Conservation (phyloP, 2,888 invertebrate species). For the Morpho achilles region DNA sequence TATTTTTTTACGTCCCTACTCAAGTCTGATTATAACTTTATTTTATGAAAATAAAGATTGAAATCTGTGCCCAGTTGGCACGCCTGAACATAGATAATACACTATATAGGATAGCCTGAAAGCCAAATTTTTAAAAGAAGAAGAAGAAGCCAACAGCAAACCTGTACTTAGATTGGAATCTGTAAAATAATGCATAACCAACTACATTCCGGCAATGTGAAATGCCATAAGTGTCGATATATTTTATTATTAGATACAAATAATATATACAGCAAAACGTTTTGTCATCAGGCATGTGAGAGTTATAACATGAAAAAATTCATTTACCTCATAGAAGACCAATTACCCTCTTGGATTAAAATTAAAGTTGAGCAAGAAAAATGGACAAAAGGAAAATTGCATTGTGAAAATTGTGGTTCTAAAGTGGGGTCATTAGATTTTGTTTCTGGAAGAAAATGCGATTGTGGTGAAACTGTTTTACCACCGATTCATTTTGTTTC, state of each 20-base stretch:
- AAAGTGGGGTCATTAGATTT: conserved; percentile 84
- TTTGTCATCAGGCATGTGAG: conserved; percentile 44
- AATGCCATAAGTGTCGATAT: conserved; percentile 71
- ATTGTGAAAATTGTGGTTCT: conserved; percentile 80
- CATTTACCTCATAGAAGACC: conserved; percentile 78
- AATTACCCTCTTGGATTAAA: conserved; percentile 78
- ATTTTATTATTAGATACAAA: conserved; percentile 45
- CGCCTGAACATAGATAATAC: no score
- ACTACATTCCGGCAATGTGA: conserved; percentile 32
- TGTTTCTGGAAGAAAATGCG: conserved; percentile 81
- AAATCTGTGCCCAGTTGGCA: no score
- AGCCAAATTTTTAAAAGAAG: no score
- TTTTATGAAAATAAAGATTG: no score
- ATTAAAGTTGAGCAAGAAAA: conserved; percentile 71
- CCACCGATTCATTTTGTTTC: conserved; percentile 81
- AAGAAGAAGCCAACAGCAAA: no score
- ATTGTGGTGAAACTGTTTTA: conserved; percentile 73
- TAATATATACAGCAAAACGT: conserved; percentile 31
- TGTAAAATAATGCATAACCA: background rate
- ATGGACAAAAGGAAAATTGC: conserved; percentile 84
- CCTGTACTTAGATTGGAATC: no score
- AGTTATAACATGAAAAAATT: conserved; percentile 53
- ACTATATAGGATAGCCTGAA: no score
- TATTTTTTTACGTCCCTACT: no score
- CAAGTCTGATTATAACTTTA: no score